Base-by-base conservation (phyloP, 1,140 invertebrate genomes). In the Brachionus koreanus region DNA sequence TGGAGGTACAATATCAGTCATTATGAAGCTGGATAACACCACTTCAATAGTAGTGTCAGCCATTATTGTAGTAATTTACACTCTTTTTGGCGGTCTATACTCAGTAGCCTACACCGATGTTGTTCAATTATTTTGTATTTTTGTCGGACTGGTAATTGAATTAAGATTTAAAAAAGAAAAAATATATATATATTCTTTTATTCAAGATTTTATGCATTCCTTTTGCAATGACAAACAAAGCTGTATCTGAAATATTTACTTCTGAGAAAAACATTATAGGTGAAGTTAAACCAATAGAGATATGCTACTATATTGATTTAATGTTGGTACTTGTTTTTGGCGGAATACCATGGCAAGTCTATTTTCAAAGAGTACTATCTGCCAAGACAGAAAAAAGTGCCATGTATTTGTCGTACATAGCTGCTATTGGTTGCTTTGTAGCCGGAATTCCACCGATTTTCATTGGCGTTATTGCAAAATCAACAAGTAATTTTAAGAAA, bases 51-150 rank as follows among this genome's bases (percentile, higher is more conserved):
- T 98, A 83, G 91, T 98, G 84, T 98, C 95, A 83, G 93, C 97
- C 3, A 94, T 93, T 87, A 96, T 99, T 83, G 97, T 97, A 13
- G 92, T 98, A 29, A 94, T 97, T 88, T 99, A 99, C 89, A 99
- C 97, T 0, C 91, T 98, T 16, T 96, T 98, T 87, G 97, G 97
- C 0, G 97, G 97, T 0, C 91, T 98, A 9, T 98, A 98, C 88
- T 94, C 96, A 46, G 97, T 99, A 42, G 97, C 97, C 0, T 99
- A 98, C 87, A 98, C 97, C 1, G 97, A 99, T 87, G 96, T 98
- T 84, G 96, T 98, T 84, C 97, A 99, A 89, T 91, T 99, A 1
- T 96, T 98, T 90, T 98, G 96, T 89, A 98, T 99, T 86, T 98
- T 98, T 89, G 92, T 98, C 84, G 97, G 97, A 25, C 89, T 99